Evolutionary conservation across 1,140 invertebrate genomes (phyloP), one percentile per base, ranked within the genome.

Genomic region (Ptiloglossa arizonensis): DNA sequence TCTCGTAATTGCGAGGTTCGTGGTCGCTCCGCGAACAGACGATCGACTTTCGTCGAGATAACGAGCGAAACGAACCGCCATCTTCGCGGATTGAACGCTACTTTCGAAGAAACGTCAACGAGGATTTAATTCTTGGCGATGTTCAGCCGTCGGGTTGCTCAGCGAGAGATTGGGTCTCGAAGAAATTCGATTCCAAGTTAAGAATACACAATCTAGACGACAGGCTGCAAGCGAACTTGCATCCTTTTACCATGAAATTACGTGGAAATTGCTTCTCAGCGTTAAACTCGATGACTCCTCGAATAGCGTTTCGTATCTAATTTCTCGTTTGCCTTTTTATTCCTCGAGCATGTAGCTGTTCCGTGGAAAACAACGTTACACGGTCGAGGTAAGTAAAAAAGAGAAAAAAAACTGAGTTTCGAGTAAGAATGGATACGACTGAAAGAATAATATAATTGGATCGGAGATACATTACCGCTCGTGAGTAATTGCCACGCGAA

Each of bases 171-270:
- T 41, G 54, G 32, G 41, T 48, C 41, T 2, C 41, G 41, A 27
- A 48, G 64, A 69, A 76, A 76, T 48, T 76, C 64, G 73, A 76
- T 76, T 76, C 22, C 41, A 9, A 48, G 54, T 56, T 59, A 69
- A 76, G 73, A 68, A 76, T 59, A 69, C 64, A 24, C n/a, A 41
- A 62, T 62, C 32, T 15, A 1, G 44, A n/a, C 9, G 29, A 56
- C 41, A 22, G 63, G n/a, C 19, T 11, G 27, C 3, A 59, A 48
- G 22, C 48, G 50, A 29, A 19, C 19, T 76, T 22, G 73, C 73
- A 68, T 59, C 64, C 27, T 41, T 48, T 76, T 68, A 48, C 64
- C 73, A 46, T 59, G 52, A 48, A 76, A 76, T 76, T 69, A 69
- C 73, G 29, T 22, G 64, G 22, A 76, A 69, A 76, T 76, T 76